Conservation (phyloP, 2,113 vertebrate species). For the Desmodus rotundus region DNA sequence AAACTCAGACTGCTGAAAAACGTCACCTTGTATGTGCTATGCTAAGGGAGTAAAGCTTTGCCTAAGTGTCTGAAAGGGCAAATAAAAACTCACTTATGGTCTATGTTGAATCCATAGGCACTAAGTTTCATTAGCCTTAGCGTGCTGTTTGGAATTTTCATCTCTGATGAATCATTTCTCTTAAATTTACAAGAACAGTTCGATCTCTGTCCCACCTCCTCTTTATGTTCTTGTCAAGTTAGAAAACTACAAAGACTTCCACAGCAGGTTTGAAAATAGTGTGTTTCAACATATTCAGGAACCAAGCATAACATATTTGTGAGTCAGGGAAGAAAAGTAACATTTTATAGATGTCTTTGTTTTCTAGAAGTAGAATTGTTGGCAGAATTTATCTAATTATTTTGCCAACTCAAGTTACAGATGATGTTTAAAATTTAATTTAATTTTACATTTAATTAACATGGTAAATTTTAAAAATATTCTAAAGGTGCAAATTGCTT, state of each 20-base stretch:
- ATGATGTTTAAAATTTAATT: not conserved
- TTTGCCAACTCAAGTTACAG: constrained; percentile 43
- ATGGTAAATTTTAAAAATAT: not conserved
- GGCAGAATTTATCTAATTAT: constrained; percentile 31
- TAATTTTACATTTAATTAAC: not conserved
- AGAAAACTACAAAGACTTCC: constrained; percentile 43
- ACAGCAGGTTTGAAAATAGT: constrained; percentile 43
- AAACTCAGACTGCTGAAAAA: constrained; percentile 57
- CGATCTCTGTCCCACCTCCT: not conserved
- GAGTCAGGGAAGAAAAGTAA: not conserved
- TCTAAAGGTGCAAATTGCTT: not conserved
- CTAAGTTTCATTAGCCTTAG: not conserved
- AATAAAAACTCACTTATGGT: constrained; percentile 33
- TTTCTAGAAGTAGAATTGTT: constrained; percentile 36
- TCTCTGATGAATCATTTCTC: not conserved
- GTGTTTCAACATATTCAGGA: not conserved
- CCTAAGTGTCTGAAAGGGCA: constrained; percentile 40
- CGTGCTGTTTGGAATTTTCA: not conserved
- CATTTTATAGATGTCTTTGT: constrained; percentile 6
- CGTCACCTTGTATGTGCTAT: constrained; percentile 34
- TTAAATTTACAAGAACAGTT: constrained; percentile 21
- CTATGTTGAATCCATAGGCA: not conserved
- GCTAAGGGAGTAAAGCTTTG: constrained; percentile 48
- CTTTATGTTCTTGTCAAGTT: not conserved
- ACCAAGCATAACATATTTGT: not conserved